Percentiles rank a stretch among this genome's conserved stretches.
Conservation (phyloP, 2,888 invertebrate species). For the Acanthosepion lycidas region DNA sequence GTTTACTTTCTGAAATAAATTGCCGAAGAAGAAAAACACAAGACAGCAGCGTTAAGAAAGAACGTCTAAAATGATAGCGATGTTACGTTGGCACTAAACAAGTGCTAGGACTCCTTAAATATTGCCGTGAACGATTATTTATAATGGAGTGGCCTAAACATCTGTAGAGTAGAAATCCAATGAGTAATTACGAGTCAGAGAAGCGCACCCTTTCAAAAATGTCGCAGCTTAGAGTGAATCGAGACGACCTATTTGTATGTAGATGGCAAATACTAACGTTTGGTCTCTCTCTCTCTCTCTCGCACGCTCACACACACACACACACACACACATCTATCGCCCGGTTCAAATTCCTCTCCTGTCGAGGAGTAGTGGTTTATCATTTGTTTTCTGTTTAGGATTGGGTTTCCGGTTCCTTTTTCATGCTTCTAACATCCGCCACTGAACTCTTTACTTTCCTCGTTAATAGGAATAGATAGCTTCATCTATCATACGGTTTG, state of each 20-base stretch:
- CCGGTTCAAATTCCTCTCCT: too few relatives aligned
- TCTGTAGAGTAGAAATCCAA: neutral
- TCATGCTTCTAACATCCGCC: too few relatives aligned
- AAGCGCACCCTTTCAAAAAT: neutral
- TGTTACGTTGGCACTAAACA: constrained; percentile 33
- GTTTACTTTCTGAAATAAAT: neutral
- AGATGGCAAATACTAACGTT: neutral
- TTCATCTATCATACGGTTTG: too few relatives aligned
- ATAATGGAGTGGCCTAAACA: neutral
- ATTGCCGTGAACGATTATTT: neutral
- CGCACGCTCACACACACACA: too few relatives aligned
- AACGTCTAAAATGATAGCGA: neutral
- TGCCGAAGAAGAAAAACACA: neutral
- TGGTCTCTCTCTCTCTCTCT: too few relatives aligned
- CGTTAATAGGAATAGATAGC: too few relatives aligned
- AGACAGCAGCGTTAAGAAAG: neutral
- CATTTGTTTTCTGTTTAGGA: too few relatives aligned
- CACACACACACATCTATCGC: too few relatives aligned
- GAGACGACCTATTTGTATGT: neutral
- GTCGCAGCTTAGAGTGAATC: neutral
- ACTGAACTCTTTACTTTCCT: too few relatives aligned
- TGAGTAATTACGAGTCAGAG: neutral
- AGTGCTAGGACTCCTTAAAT: neutral
- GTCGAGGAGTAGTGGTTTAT: too few relatives aligned
- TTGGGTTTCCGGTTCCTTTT: too few relatives aligned